Conservation (phyloP, 2,888 invertebrate species). For the Drosophila bunnanda region DNA sequence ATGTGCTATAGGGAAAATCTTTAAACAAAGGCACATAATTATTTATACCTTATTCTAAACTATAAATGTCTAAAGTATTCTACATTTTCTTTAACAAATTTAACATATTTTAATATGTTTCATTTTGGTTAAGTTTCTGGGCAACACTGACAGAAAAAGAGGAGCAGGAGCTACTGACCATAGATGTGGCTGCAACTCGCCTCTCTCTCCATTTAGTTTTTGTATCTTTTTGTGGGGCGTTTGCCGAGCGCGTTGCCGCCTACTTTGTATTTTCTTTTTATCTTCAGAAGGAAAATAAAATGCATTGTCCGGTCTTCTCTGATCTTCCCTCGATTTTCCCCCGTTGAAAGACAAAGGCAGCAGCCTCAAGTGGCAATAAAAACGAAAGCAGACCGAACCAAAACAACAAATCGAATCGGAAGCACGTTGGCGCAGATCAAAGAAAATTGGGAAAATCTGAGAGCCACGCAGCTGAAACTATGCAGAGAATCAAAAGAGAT, state of each 20-base stretch:
- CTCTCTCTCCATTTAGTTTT: background rate
- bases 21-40: background rate
- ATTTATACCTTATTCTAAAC: background rate
- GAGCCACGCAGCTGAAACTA: conserved; percentile 12
- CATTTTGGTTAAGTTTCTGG: background rate
- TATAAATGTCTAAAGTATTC: background rate
- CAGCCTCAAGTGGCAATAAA: conserved; percentile 73
- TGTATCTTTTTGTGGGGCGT: conserved; percentile 47
- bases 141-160: background rate
- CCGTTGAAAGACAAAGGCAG: conserved; percentile 51
- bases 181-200: conserved; percentile 16
- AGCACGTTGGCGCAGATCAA: conserved; percentile 73
- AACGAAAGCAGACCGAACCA: conserved; percentile 59
- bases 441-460: conserved; percentile 32
- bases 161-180: conserved; percentile 11
- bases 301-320: conserved; percentile 31
- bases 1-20: too few species aligned
- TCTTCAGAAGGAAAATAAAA: conserved; percentile 11
- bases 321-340: background rate
- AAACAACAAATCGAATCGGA: conserved; percentile 63
- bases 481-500: conserved; percentile 5
- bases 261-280: conserved; percentile 22
- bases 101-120: too few species aligned
- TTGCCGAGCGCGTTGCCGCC: conserved; percentile 51
- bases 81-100: background rate